A percentile compares a stretch with the other conserved stretches of the same genome.
Evolutionary conservation across 2,888 invertebrate genomes (phyloP).

Genomic region (Synanthedon andrenaeformis): DNA sequence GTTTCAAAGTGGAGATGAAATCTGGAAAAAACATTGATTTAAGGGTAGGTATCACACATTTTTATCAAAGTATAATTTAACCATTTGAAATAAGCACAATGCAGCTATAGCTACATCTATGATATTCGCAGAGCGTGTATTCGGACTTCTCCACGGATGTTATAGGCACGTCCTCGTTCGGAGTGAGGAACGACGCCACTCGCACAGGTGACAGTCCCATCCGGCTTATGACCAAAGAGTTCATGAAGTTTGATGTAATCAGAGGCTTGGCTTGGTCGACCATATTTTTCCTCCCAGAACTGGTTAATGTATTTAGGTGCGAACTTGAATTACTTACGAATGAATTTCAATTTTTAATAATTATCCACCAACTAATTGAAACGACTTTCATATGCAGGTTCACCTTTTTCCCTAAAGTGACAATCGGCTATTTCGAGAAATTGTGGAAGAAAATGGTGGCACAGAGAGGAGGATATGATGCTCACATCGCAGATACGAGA

Average conservation of each 20-base stretch:
- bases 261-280: constrained; percentile 1
- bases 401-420: constrained; percentile 29
- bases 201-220: constrained; percentile 9
- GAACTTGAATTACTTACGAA: neutral
- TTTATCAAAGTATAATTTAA: neutral
- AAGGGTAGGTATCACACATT: constrained; percentile 12
- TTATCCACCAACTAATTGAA: no score
- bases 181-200: constrained; percentile 22
- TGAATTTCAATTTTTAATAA: neutral
- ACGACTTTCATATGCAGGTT: constrained; percentile 22
- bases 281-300: constrained; percentile 6
- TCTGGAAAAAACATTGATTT: constrained; percentile 11
- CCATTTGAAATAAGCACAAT: neutral
- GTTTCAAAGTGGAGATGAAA: constrained; percentile 14
- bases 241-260: constrained; percentile 1
- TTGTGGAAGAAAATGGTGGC: constrained; percentile 21
- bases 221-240: constrained; percentile 2
- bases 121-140: constrained; percentile 12
- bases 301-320: constrained; percentile 3
- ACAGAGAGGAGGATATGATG: constrained; percentile 22
- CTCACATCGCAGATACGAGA: constrained; percentile 12
- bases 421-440: constrained; percentile 22
- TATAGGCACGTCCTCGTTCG: constrained; percentile 31
- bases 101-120: no score
- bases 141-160: constrained; percentile 32